phyloP scores from a whole-genome alignment of 2,888 invertebrate species.

The Cerastis rubricosa region DNA sequence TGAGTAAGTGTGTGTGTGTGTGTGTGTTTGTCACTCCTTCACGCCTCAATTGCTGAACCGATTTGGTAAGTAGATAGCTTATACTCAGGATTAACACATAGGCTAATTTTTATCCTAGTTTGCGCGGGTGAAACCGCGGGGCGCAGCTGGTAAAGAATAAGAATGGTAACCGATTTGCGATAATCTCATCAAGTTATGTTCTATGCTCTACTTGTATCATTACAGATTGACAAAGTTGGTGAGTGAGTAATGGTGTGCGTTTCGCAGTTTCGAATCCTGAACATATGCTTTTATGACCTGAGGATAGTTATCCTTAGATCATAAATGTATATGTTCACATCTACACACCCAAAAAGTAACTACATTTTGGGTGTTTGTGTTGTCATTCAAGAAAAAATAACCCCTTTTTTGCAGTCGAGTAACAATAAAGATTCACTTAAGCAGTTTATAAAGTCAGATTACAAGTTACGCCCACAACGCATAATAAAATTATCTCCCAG shows the following conservation, averaged over 20 bases:
- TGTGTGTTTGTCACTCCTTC: too few species aligned
- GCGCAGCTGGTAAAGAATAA: too few species aligned
- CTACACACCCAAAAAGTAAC: too few species aligned
- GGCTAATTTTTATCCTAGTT: too few species aligned
- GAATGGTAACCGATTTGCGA: not conserved
- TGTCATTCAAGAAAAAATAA: not conserved
- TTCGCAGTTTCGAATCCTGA: not conserved
- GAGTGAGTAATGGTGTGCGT: not conserved
- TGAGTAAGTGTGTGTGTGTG: too few species aligned
- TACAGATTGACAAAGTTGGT: not conserved
- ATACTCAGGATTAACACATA: too few species aligned
- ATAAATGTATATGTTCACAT: too few species aligned
- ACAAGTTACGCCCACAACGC: not conserved
- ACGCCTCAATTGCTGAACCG: too few species aligned
- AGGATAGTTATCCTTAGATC: too few species aligned
- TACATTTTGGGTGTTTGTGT: not conserved
- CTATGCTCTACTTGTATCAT: not conserved
- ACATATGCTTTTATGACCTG: not conserved
- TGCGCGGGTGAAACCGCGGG: too few species aligned
- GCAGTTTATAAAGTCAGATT: not conserved
- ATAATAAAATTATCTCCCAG: slow-evolving; percentile 19
- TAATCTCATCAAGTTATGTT: not conserved
- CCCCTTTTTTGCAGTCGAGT: not conserved
- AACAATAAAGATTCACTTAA: not conserved
- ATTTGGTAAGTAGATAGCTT: too few species aligned